Base-by-base conservation (phyloP, 2,797 vertebrate genomes). In the Pelodytes ibericus region DNA sequence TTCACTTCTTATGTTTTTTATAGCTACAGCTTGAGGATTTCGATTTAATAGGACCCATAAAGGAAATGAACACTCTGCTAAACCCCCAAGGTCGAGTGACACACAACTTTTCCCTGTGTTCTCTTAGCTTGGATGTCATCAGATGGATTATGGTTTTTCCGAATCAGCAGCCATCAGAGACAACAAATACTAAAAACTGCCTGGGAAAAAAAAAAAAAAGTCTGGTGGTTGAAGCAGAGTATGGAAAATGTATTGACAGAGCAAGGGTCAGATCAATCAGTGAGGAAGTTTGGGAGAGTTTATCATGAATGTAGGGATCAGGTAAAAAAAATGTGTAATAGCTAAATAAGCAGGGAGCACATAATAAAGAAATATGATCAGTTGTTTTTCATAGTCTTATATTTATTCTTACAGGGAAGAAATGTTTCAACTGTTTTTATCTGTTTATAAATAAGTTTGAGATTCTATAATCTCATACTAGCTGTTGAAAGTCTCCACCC, bases 21-120 rank as follows among this genome's bases (percentile, higher is more conserved):
- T 78, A 53, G 44, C 70, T 67, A 60, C 58, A 72, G 65, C 69
- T 78, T 78, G 62, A 67, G 70, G 59, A 78, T 78, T 72, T 78
- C 63, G 70, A 72, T 72, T 78, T 78, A 78, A 62, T 70, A 71
- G 70, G 76, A 57, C 57, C 67, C 76, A 73, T 79, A 79, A 79
- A 79, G 73, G 76, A 73, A 73, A 79, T 73, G 64, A 73, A 62
- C 57, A 79, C 53, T 67, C 63, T 62, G 59, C 67, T 79, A 73
- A 62, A 79, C 63, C 64, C 41, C 71, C 71, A 79, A 79, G 76
- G 76, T 79, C 64, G 57, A 15, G 58, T 63, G 63, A 79, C 70
- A 69, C 71, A 47, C 76, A 73, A 73, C 76, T 62, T 73, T 71
- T 57, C 36, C 71, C 73, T 16, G 29, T 69, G 49, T 69, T 51